Conservation (phyloP, 2,888 invertebrate species). For the Scaptomyza polygonia region DNA sequence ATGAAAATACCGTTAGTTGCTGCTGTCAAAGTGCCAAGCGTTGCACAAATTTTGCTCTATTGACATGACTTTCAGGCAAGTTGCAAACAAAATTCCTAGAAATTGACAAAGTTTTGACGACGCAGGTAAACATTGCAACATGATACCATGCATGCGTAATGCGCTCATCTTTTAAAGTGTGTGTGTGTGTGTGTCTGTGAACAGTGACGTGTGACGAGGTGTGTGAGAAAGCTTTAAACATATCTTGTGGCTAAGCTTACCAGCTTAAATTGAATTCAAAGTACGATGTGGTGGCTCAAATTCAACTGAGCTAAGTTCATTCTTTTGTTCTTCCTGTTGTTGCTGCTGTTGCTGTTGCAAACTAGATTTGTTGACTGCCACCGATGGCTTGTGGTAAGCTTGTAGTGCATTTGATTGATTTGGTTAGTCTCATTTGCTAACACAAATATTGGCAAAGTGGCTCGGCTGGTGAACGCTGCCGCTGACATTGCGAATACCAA, state of each 20-base stretch:
- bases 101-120: slow-evolving; percentile 38
- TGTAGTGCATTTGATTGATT: slow-evolving; percentile 67
- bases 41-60: slow-evolving; percentile 28
- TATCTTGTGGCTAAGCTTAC: slow-evolving; percentile 54
- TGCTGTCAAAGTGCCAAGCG: slow-evolving; percentile 18
- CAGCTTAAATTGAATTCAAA: slow-evolving; percentile 56
- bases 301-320: slow-evolving; percentile 35
- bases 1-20: slow-evolving; percentile 13
- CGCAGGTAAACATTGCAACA: slow-evolving; percentile 36
- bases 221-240: slow-evolving; percentile 38
- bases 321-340: background rate
- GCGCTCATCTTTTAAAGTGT: slow-evolving; percentile 8
- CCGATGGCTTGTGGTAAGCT: slow-evolving; percentile 61
- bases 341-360: slow-evolving; percentile 8
- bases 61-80: slow-evolving; percentile 50
- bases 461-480: slow-evolving; percentile 11
- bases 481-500: slow-evolving; percentile 2
- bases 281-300: slow-evolving; percentile 43
- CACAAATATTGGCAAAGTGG: slow-evolving; percentile 58
- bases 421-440: slow-evolving; percentile 68
- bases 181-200: slow-evolving; percentile 7
- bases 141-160: slow-evolving; percentile 46
- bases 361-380: slow-evolving; percentile 41
- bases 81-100: slow-evolving; percentile 44
- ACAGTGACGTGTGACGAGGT: background rate